Evolutionary conservation across 2,113 vertebrate species (phyloP), one percentile per base, ranked within the genome.

Genomic region (Pantherophis guttatus): DNA sequence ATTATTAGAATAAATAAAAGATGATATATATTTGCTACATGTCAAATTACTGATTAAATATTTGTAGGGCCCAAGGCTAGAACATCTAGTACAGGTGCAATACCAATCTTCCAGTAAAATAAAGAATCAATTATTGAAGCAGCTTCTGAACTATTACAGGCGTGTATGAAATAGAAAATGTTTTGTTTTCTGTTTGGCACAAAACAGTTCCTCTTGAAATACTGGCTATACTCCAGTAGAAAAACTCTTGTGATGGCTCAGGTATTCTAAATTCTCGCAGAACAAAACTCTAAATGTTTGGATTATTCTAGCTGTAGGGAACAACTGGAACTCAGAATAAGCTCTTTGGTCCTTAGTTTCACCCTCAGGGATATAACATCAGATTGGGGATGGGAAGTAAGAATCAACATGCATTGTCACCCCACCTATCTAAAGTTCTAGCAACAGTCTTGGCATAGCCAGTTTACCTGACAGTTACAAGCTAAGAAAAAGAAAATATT

Each of bases 161-260:
- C 92, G 94, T 54, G n/a, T 44, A 81, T 94, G 96, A 96, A 96
- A 95, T 95, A 89, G 90, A 85, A 95, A 96, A 92, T 96, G 70
- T 39, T 75, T 75, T 75, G n/a, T 75, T 75, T 75, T 75, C 13
- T 33, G n/a, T 75, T 39, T 39, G 70, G n/a, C n/a, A 75, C 15
- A 75, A 75, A 33, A 75, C n/a, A 75, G n/a, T 75, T 75, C n/a
- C 70, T 39, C n/a, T 75, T 75, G 15, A 75, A 75, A 39, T 33
- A 75, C 70, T 75, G n/a, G 70, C 70, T 75, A 75, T 39, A 33
- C 15, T 75, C 70, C 15, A 33, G 29, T 75, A n/a, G 70, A 75
- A 75, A 75, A 75, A 39, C n/a, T 3, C 70, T 75, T 75, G 70
- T 75, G n/a, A 75, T 75, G n/a, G 70, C 70, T 75, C n/a, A 33